Percentiles rank a stretch among this genome's conserved stretches.
Evolutionary conservation across 2,888 invertebrate genomes (phyloP).

Genomic region (Dione vanillae): DNA sequence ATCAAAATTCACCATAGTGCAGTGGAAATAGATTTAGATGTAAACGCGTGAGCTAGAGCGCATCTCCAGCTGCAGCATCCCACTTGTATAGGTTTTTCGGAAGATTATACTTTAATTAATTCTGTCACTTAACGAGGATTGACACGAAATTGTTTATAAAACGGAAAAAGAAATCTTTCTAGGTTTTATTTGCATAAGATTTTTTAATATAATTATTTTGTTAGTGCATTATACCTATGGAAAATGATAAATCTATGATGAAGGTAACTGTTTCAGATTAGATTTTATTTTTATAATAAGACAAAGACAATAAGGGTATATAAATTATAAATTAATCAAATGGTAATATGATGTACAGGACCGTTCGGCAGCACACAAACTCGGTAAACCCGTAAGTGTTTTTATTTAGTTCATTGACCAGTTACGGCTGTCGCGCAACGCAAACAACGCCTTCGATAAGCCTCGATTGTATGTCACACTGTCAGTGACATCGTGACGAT

Average conservation of each 20-base stretch:
- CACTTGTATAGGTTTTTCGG: no score
- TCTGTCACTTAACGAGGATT: no score
- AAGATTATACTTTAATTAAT: no score
- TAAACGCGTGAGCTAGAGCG: no score
- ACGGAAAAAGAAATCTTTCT: no score
- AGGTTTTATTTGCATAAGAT: no score
- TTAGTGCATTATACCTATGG: neutral
- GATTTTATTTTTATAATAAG: neutral
- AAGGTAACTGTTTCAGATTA: neutral
- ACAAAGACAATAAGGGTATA: slow-evolving; percentile 16
- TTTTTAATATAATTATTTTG: neutral
- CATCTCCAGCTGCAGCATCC: no score
- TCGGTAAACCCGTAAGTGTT: slow-evolving; percentile 71
- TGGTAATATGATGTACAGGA: slow-evolving; percentile 12
- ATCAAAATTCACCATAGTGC: no score
- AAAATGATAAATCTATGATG: neutral
- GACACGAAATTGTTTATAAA: no score
- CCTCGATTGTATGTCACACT: slow-evolving; percentile 76
- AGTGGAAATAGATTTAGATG: no score
- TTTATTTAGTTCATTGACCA: slow-evolving; percentile 84
- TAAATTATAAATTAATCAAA: neutral
- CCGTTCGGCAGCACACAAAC: slow-evolving; percentile 28
- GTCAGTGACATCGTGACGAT: slow-evolving; percentile 67
- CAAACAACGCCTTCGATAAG: slow-evolving; percentile 82
- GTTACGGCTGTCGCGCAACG: slow-evolving; percentile 65